A percentile compares a stretch with the other conserved stretches of the same genome.
These are phyloP conservation scores for Biston stratarius DNA, from an alignment of 2,888 invertebrate species.

Conservation along the genomic window DNA sequence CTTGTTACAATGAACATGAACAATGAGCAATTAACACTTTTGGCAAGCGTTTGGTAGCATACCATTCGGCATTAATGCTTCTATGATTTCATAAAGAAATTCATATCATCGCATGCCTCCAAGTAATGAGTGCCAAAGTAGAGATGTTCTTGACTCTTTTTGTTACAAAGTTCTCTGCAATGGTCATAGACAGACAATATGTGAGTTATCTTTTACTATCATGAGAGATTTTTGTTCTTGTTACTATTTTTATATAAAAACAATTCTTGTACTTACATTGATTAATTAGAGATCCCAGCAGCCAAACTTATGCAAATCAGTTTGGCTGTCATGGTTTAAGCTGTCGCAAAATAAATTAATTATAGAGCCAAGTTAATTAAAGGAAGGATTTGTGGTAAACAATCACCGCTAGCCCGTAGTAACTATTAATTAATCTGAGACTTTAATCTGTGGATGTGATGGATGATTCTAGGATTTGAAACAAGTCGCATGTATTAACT, in stretches of 20 bases:
- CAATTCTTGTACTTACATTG: constrained; percentile 1
- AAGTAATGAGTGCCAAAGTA: too few relatives aligned
- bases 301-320: constrained; percentile 33
- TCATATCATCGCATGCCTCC: too few relatives aligned
- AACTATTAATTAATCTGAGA: constrained; percentile 8
- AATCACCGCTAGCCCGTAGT: constrained; percentile 14
- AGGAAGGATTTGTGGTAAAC: constrained; percentile 45
- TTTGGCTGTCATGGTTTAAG: constrained; percentile 41
- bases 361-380: constrained; percentile 52
- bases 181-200: too few relatives aligned
- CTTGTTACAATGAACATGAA: too few relatives aligned
- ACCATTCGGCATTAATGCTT: too few relatives aligned
- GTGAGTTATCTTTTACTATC: background rate
- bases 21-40: too few relatives aligned
- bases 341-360: constrained; percentile 53
- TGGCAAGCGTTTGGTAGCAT: too few relatives aligned
- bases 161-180: too few relatives aligned
- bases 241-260: background rate
- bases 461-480: constrained; percentile 44
- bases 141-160: too few relatives aligned
- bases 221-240: too few relatives aligned
- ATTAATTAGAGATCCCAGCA: constrained; percentile 6
- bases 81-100: too few relatives aligned
- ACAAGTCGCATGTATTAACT: constrained; percentile 11
- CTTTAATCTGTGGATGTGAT: constrained; percentile 41